Evolutionary conservation across 2,113 vertebrate species (phyloP).

Genomic region (Spheniscus mendiculus): DNA sequence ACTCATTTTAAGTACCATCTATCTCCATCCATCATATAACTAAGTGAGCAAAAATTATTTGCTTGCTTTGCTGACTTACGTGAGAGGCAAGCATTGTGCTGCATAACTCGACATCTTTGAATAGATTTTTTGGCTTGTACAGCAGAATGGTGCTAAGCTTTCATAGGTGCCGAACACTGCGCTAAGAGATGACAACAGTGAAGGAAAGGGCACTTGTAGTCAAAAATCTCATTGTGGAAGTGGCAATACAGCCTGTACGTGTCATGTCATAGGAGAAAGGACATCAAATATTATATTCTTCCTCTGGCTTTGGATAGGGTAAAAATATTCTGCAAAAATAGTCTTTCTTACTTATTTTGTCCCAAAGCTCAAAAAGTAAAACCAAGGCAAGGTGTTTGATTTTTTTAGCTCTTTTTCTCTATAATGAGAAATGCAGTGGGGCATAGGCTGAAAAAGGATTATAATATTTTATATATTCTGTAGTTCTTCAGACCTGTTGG

Average conservation of each 20-base stretch:
- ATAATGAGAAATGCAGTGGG: not conserved
- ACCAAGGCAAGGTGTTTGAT: not conserved
- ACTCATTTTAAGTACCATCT: not conserved
- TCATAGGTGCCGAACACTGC: not conserved
- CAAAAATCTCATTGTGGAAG: slow-evolving; percentile 1
- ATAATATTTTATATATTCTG: slow-evolving; percentile 33
- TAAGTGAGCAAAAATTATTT: not conserved
- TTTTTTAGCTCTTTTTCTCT: not conserved
- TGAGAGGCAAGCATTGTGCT: not conserved
- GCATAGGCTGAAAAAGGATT: slow-evolving; percentile 1
- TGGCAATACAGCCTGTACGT: not conserved
- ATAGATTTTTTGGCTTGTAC: not conserved
- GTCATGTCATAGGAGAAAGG: not conserved
- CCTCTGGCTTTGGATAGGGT: not conserved
- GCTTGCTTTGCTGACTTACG: not conserved
- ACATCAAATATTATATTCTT: not conserved
- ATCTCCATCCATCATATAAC: not conserved
- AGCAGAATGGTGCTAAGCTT: not conserved
- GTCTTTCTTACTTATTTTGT: not conserved
- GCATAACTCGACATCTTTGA: not conserved
- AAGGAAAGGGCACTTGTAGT: not conserved
- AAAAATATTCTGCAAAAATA: not conserved
- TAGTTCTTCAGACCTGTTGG: slow-evolving; percentile 72
- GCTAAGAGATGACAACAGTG: not conserved
- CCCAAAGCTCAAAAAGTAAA: not conserved